Base-by-base conservation (phyloP, 1,140 invertebrate species). In the Ostrea edulis region DNA sequence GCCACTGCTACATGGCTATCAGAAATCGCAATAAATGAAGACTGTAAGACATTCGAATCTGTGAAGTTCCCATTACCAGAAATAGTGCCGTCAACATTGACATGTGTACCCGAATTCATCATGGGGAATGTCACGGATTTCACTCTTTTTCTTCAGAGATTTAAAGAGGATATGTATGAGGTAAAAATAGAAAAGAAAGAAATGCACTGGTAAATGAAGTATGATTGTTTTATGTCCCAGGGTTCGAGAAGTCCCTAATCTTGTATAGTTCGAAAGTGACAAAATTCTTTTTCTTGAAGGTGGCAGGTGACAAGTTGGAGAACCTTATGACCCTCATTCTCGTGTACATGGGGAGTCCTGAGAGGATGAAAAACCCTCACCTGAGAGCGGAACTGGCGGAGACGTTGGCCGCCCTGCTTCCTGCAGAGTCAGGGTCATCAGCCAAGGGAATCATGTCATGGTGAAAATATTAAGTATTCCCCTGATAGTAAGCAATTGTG, bases 301-400 rank as follows among this genome's bases (percentile, higher is more conserved):
- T 90, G 44, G 91, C 90, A 2, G 91, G 91, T 53, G 90, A 90
- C 65, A 89, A 89, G 86, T 83, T 97, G 87, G 95, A 97, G 93
- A 94, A 95, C 87, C 92, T 98, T 81, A 96, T 99, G 89, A 97
- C 97, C 0, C 91, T 96, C 62, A 95, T 97, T 55, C 91, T 97
- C 7, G 95, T 96, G 7, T 96, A 96, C 90, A 97, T 97, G 96
- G 97, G 98, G 14, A 97, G 97, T 89, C 96, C 97, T 0, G 94
- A 96, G 8, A 95, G 97, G 83, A 96, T 98, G 82, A 97, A 97
- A 92, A 99, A 99, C 96, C 98, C 98, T 25, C 98, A 99, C 96
- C 95, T 99, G 82, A 96, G 98, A 87, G 98, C 98, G 0, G 96
- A 97, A 88, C 94, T 99, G 71, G 98, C 98, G 0, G 98, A 98